phyloP scores from a whole-genome alignment of 2,888 invertebrate species.

The Drosophila limbata region DNA sequence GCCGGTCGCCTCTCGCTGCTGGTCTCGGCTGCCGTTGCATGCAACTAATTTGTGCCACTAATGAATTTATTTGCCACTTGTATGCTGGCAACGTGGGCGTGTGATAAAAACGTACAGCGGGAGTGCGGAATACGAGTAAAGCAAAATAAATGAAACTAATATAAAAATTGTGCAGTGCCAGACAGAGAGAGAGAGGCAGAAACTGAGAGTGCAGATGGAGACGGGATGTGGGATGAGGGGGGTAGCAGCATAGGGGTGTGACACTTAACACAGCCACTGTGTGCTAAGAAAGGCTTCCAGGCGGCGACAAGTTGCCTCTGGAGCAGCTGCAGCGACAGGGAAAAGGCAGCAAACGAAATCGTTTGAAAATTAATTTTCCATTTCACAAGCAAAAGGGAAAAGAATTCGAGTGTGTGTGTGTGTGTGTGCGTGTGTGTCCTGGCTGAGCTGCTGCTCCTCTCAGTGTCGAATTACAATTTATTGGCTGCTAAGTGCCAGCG shows the following conservation, averaged over 20 bases:
- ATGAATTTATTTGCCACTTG: constrained; percentile 82
- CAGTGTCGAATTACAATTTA: constrained; percentile 80
- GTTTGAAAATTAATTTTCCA: constrained; percentile 81
- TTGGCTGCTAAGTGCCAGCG: constrained; percentile 75
- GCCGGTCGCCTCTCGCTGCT: constrained; percentile 24
- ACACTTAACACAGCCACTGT: constrained; percentile 42
- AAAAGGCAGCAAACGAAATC: constrained; percentile 63
- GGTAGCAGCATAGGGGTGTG: constrained; percentile 6
- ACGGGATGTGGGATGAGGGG: fast-evolving
- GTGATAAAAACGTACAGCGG: constrained; percentile 58
- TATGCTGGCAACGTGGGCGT: constrained; percentile 77
- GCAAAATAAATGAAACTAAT: constrained; percentile 75
- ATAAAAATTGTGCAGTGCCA: constrained; percentile 53
- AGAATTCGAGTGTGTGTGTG: constrained; percentile 27
- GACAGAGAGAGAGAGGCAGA: neutral
- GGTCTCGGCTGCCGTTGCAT: constrained; percentile 64
- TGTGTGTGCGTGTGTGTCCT: constrained; percentile 24
- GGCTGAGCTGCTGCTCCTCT: constrained; percentile 32
- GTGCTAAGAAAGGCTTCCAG: constrained; percentile 46
- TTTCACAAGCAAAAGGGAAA: constrained; percentile 64
- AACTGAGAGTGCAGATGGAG: neutral
- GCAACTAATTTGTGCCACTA: constrained; percentile 81
- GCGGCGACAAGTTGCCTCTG: constrained; percentile 45
- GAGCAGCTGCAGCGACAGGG: constrained; percentile 40
- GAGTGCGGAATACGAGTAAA: constrained; percentile 46